Conservation (phyloP, 2,113 vertebrate genomes). For the Centropus bengalensis region DNA sequence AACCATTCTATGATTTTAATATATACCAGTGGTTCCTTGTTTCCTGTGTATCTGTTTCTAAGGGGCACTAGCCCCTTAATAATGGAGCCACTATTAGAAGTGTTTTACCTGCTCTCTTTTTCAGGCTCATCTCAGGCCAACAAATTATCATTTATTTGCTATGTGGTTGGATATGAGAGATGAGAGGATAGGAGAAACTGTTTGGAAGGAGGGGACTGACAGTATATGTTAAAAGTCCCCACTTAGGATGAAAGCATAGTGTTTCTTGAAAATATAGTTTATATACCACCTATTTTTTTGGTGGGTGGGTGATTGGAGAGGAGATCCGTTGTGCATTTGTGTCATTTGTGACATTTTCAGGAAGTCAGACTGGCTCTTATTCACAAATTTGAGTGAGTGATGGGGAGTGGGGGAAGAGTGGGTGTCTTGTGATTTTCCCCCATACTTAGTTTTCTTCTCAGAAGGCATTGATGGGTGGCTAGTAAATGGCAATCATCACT, state of each 20-base stretch:
- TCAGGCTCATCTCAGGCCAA: accelerated
- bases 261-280: too few relatives aligned
- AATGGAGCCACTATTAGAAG: not conserved
- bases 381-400: not conserved
- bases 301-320: not conserved
- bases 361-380: not conserved
- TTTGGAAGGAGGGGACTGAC: not conserved
- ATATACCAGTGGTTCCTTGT: not conserved
- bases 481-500: not conserved
- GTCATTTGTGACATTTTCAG: not conserved
- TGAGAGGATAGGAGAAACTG: not conserved
- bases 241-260: too few relatives aligned
- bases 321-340: not conserved
- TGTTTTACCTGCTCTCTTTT: not conserved
- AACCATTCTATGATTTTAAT: not conserved
- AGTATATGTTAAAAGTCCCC: not conserved
- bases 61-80: not conserved
- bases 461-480: not conserved
- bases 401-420: not conserved
- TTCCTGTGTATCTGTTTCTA: not conserved
- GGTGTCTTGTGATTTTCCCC: not conserved
- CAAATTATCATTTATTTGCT: not conserved
- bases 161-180: not conserved
- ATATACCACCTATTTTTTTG: too few relatives aligned
- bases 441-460: not conserved